A percentile compares a stretch with the other conserved stretches of the same genome.
These are phyloP conservation scores for Trimorus sp. DNA, from an alignment of 2,888 invertebrate genomes.

Conservation along the genomic window DNA sequence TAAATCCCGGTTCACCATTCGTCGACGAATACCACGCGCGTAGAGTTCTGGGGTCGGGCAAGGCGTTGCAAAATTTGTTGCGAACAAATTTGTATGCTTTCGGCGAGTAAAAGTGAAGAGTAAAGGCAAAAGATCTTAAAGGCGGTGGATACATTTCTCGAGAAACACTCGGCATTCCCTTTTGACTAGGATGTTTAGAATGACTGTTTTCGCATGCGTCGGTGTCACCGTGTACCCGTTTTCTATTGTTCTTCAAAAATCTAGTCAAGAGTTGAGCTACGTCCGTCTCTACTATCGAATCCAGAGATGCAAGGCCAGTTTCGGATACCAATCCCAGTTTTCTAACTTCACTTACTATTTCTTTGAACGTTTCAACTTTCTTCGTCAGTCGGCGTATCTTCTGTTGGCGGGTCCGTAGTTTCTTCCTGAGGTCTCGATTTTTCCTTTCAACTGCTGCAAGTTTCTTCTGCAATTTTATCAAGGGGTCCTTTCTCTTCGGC, in stretches of 20 bases:
- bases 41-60: constrained; percentile 23
- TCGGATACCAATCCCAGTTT: not conserved
- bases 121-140: constrained; percentile 20
- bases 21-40: constrained; percentile 22
- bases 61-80: not conserved
- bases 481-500: no score
- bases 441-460: no score
- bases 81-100: constrained; percentile 23
- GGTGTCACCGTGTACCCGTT: no score
- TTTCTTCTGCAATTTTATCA: no score
- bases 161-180: not conserved
- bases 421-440: no score
- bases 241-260: not conserved
- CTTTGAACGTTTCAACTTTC: not conserved
- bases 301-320: not conserved
- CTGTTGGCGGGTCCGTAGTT: not conserved
- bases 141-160: not conserved
- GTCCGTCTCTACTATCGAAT: not conserved
- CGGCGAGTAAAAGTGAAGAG: constrained; percentile 32
- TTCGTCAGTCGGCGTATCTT: not conserved
- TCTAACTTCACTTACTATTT: not conserved
- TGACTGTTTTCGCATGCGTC: no score
- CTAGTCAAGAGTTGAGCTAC: not conserved
- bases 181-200: no score
- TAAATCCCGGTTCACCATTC: constrained; percentile 42